A percentile compares a stretch with the other conserved stretches of the same genome.
Conservation (phyloP, 2,888 invertebrate genomes). For the Caenorhabditis angaria region DNA sequence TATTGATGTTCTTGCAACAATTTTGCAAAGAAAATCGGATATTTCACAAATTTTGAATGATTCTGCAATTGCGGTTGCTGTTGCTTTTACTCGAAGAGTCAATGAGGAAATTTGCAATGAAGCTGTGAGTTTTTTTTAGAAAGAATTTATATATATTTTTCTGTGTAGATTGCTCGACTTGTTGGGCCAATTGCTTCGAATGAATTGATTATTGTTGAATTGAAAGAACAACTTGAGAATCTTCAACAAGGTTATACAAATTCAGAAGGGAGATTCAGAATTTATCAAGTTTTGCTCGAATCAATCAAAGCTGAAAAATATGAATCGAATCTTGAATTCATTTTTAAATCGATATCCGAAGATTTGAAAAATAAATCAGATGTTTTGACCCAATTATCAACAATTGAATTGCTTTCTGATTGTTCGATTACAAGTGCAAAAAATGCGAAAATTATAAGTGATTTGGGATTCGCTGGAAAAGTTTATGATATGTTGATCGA, state of each 20-base stretch:
- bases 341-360: slow-evolving; percentile 1
- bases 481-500: slow-evolving; percentile 25
- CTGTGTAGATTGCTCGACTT: slow-evolving; percentile 12
- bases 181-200: slow-evolving; percentile 17
- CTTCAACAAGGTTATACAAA: slow-evolving; percentile 1
- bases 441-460: slow-evolving; percentile 16
- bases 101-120: slow-evolving; percentile 27
- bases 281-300: slow-evolving; percentile 11
- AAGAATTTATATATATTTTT: too few species aligned
- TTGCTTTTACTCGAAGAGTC: slow-evolving; percentile 44
- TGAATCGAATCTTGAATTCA: background rate
- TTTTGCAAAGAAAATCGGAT: background rate
- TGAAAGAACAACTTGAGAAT: slow-evolving; percentile 16
- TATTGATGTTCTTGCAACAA: slow-evolving; percentile 8
- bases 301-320: background rate
- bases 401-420: slow-evolving; percentile 24
- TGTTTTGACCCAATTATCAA: slow-evolving; percentile 26
- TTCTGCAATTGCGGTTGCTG: slow-evolving; percentile 30
- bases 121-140: slow-evolving; percentile 10
- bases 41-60: slow-evolving; percentile 6
- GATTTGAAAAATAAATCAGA: slow-evolving; percentile 10
- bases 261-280: slow-evolving; percentile 3
- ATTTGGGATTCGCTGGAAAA: slow-evolving; percentile 17
- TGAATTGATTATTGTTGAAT: slow-evolving; percentile 18
- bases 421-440: slow-evolving; percentile 17